Percentiles rank a stretch among this genome's conserved stretches.
Evolutionary conservation across 2,888 invertebrate species (phyloP).

Genomic region (Drosophila lutescens): DNA sequence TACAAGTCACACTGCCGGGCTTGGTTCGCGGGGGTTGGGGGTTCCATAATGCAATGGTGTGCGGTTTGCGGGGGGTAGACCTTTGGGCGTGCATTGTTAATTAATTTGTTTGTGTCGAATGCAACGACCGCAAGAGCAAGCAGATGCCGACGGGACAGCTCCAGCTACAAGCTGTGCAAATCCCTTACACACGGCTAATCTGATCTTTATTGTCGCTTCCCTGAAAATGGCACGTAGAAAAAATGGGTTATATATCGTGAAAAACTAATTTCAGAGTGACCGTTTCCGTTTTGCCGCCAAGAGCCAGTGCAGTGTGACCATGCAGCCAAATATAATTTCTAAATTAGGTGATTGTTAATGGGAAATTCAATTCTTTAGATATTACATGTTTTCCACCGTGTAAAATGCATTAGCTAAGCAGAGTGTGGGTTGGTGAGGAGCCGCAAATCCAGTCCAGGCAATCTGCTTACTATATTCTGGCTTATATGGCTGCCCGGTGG

Average conservation of each 20-base stretch:
- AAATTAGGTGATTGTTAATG: not conserved
- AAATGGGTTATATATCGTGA: not conserved
- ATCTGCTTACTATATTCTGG: slow-evolving; percentile 9
- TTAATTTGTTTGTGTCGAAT: slow-evolving; percentile 71
- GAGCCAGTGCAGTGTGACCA: slow-evolving; percentile 1
- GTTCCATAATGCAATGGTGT: not conserved
- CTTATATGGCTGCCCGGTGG: slow-evolving; percentile 29
- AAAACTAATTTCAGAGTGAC: not conserved
- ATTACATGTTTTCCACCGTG: not conserved
- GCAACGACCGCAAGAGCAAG: slow-evolving; percentile 44
- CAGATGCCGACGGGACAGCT: slow-evolving; percentile 43
- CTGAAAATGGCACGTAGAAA: slow-evolving; percentile 19
- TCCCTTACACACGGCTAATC: slow-evolving; percentile 43
- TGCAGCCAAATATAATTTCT: not conserved
- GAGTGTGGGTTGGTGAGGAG: slow-evolving; percentile 9
- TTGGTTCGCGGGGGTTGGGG: slow-evolving; percentile 16
- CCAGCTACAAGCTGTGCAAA: slow-evolving; percentile 53
- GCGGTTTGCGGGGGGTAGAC: slow-evolving; percentile 2
- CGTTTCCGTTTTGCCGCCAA: not conserved
- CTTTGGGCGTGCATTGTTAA: slow-evolving; percentile 68
- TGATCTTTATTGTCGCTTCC: slow-evolving; percentile 31
- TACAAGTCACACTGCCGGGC: slow-evolving; percentile 57
- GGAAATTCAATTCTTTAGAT: not conserved
- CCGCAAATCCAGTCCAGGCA: slow-evolving; percentile 8
- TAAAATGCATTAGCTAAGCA: slow-evolving; percentile 3